phyloP scores from a whole-genome alignment of 2,113 vertebrate species.

The Mystacornis crossleyi region DNA sequence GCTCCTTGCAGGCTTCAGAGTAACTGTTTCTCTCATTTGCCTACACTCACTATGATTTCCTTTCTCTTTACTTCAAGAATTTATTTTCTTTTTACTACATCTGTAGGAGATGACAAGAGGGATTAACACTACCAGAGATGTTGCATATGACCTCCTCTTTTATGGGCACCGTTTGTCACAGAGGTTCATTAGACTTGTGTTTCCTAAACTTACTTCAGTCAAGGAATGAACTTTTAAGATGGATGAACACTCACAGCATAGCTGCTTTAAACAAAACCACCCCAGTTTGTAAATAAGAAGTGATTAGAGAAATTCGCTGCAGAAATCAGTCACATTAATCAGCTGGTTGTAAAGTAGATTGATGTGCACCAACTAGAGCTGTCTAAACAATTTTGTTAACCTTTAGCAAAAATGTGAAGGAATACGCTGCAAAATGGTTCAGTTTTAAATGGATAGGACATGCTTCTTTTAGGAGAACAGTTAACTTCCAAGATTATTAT shows the following conservation, averaged over 20 bases:
- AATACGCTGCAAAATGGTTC: background rate
- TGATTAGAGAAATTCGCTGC: conserved; percentile 63
- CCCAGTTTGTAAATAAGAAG: conserved; percentile 55
- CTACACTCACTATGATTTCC: background rate
- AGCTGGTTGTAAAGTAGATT: conserved; percentile 41
- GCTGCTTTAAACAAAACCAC: conserved; percentile 58
- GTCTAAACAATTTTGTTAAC: conserved; percentile 76
- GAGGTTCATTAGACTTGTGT: background rate
- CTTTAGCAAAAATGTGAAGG: conserved; percentile 67
- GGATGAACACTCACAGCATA: conserved; percentile 39
- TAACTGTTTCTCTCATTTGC: background rate
- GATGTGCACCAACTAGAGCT: conserved; percentile 56
- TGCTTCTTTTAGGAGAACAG: background rate
- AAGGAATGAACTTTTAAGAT: conserved; percentile 30
- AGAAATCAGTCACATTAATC: conserved; percentile 70
- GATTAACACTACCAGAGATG: background rate
- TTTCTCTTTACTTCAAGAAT: background rate
- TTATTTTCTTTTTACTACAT: background rate
- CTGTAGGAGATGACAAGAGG: background rate
- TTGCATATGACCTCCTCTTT: background rate
- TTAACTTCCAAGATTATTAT: background rate
- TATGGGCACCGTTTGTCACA: background rate
- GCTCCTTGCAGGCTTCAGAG: background rate
- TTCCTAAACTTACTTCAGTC: conserved; percentile 13
- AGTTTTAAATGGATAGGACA: background rate